phyloP scores from a whole-genome alignment of 1,140 invertebrate species.

The Eufriesea mexicana region DNA sequence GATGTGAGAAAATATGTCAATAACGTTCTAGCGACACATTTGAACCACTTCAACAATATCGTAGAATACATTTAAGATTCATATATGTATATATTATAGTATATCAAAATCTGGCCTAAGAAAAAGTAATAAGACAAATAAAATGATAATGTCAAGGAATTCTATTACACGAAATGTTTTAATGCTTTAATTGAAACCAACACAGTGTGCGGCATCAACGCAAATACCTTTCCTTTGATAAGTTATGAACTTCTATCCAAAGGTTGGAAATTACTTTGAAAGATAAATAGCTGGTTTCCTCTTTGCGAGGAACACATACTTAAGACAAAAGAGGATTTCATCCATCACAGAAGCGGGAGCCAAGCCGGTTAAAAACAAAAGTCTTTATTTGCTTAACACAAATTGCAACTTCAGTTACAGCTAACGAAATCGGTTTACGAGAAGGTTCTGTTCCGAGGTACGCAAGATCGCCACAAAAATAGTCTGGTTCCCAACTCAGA shows the following conservation, averaged over 20 bases:
- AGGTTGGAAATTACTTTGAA: constrained; percentile 2
- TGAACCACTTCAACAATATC: no score
- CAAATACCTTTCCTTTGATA: not conserved
- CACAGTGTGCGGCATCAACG: not conserved
- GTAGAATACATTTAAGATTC: no score
- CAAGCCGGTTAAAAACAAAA: not conserved
- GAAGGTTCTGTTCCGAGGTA: no score
- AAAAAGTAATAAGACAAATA: no score
- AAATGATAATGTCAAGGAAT: no score
- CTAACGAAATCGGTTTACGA: not conserved
- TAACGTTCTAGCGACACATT: no score
- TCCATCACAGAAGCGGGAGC: not conserved
- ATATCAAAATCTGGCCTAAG: no score
- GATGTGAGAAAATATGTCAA: no score
- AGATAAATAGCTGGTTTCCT: not conserved
- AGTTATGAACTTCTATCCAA: not conserved
- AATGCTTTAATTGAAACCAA: not conserved
- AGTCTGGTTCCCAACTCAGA: not conserved
- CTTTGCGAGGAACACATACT: not conserved
- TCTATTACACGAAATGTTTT: not conserved
- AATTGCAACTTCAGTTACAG: not conserved
- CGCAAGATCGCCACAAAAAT: not conserved
- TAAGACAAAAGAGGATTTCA: not conserved
- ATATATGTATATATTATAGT: no score
- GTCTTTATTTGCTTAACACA: not conserved